These are phyloP conservation scores for Chromobotia macracanthus DNA, from an alignment of 2,797 vertebrate genomes.

Conservation along the genomic window DNA sequence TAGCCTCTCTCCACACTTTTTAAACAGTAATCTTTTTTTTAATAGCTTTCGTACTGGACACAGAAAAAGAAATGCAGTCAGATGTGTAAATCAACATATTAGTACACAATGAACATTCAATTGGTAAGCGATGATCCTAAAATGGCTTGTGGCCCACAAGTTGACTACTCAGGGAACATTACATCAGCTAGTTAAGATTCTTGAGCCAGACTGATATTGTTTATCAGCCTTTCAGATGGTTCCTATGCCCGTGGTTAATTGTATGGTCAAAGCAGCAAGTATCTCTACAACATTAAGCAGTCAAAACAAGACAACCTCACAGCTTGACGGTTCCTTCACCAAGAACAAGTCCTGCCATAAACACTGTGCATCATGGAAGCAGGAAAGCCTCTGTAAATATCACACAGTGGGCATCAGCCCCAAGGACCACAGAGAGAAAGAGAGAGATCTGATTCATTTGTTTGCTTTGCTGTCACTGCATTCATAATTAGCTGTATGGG, in stretches of 20 bases:
- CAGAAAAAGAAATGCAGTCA: background rate
- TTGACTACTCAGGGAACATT: background rate
- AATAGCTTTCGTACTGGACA: background rate
- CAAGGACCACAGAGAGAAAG: constrained; percentile 27
- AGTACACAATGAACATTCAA: no score
- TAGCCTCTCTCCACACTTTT: no score
- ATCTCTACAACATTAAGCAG: background rate
- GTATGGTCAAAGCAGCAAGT: background rate
- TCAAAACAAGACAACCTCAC: background rate
- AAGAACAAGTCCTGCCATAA: background rate
- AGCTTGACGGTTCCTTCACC: background rate
- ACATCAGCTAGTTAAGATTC: background rate
- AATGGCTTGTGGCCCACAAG: background rate
- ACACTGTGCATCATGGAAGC: background rate
- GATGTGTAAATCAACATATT: no score
- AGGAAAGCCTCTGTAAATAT: constrained; percentile 35
- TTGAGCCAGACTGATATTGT: background rate
- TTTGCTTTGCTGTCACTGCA: constrained; percentile 46
- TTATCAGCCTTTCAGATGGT: no score
- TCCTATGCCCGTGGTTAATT: background rate
- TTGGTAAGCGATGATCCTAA: background rate
- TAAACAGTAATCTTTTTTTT: no score
- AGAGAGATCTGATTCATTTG: constrained; percentile 38
- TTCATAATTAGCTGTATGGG: constrained; percentile 54
- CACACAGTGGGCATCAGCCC: constrained; percentile 16